Evolutionary conservation across 1,140 invertebrate species (phyloP).

Genomic region (Papilio glaucus): DNA sequence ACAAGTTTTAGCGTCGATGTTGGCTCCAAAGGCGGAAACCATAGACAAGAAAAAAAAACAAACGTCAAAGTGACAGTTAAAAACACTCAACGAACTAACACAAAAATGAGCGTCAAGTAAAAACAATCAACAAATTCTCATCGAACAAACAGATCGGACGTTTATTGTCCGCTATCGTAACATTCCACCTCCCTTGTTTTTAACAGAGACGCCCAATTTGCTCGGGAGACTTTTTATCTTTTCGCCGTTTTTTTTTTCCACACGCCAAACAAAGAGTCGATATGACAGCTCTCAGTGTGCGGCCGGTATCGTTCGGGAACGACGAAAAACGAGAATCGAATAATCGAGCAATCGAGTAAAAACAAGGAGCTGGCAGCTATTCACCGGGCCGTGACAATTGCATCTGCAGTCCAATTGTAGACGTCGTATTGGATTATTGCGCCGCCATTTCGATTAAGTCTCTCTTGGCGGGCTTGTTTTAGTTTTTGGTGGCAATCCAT

Average conservation of each 20-base stretch:
- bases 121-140: constrained; percentile 79
- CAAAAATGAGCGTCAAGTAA: constrained; percentile 58
- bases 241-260: constrained; percentile 68
- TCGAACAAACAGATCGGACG: constrained; percentile 74
- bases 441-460: constrained; percentile 70
- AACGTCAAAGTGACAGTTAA: constrained; percentile 60
- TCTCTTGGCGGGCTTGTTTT: constrained; percentile 51
- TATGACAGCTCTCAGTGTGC: constrained; percentile 79
- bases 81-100: constrained; percentile 65
- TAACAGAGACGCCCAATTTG: constrained; percentile 82
- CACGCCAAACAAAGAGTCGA: constrained; percentile 75
- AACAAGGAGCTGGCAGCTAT: constrained; percentile 67
- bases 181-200: constrained; percentile 81
- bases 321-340: constrained; percentile 70
- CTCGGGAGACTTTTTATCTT: constrained; percentile 79
- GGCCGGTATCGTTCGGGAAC: constrained; percentile 68
- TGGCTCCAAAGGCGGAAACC: constrained; percentile 28
- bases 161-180: constrained; percentile 80
- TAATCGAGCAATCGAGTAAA: constrained; percentile 76
- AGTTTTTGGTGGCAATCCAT: constrained; percentile 39
- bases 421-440: constrained; percentile 76
- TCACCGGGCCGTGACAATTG: constrained; percentile 78
- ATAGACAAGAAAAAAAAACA: constrained; percentile 55
- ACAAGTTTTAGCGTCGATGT: constrained; percentile 51
- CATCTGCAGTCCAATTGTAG: constrained; percentile 70